Conservation (phyloP, 35 echinoderm and acorn worm species). For the Anneissia japonica region DNA sequence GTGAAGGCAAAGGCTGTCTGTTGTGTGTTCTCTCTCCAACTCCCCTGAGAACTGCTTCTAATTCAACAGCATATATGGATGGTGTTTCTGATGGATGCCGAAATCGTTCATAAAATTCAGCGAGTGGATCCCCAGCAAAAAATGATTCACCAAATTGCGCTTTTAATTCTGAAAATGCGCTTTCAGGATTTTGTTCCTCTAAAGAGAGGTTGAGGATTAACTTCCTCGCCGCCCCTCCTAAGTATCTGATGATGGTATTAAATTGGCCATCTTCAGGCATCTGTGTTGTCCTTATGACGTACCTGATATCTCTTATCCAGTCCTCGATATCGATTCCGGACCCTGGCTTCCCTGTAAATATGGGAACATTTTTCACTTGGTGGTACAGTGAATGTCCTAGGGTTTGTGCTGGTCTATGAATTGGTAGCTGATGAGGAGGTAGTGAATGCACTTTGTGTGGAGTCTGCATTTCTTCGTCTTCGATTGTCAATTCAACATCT, state of each 20-base stretch:
- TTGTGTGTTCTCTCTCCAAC: not conserved
- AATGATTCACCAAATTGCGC: slow-evolving; percentile 14
- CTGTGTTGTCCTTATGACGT: no score
- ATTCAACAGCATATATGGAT: not conserved
- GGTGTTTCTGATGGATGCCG: not conserved
- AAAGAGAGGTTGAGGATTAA: slow-evolving; percentile 6
- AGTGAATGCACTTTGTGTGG: no score
- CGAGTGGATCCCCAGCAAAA: slow-evolving; percentile 14
- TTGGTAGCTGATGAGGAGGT: no score
- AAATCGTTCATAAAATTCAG: slow-evolving; percentile 24
- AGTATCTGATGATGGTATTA: slow-evolving; percentile 17
- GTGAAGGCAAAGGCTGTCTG: not conserved
- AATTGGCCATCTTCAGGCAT: slow-evolving; percentile 11
- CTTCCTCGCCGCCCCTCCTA: slow-evolving; percentile 21
- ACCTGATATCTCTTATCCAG: no score
- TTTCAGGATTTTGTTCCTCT: not conserved
- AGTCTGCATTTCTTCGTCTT: no score
- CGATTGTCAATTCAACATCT: no score
- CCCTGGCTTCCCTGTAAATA: no score
- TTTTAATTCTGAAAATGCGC: slow-evolving; percentile 10
- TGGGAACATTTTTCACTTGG: no score
- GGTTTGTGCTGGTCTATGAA: no score
- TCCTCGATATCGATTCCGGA: no score
- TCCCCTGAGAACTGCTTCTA: not conserved
- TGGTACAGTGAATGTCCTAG: no score